Percentiles rank a stretch among this genome's conserved stretches.
Conservation (phyloP, 2,888 invertebrate species). For the Eledona agricola region DNA sequence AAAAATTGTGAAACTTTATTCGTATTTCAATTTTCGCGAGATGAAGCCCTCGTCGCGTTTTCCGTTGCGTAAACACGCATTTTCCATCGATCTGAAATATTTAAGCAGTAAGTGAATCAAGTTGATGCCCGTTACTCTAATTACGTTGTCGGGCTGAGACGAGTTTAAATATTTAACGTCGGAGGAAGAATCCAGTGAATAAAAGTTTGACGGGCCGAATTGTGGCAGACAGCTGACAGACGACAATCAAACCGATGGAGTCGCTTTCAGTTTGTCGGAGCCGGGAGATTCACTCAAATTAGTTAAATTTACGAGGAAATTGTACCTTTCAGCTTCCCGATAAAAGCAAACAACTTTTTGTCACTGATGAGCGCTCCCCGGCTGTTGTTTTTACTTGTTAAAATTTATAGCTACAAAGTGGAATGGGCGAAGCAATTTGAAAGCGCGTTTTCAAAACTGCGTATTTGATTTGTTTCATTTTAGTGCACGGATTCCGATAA, state of each 20-base stretch:
- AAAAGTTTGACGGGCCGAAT: constrained; percentile 29
- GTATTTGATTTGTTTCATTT: too few relatives aligned
- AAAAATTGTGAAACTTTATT: too few relatives aligned
- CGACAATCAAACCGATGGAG: constrained; percentile 24
- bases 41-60: neutral
- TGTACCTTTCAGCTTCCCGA: too few relatives aligned
- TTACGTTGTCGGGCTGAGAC: constrained; percentile 35
- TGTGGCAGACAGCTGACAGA: constrained; percentile 29
- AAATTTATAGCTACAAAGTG: too few relatives aligned
- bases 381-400: too few relatives aligned
- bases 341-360: too few relatives aligned
- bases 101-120: constrained; percentile 33
- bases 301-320: too few relatives aligned
- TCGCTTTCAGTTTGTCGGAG: constrained; percentile 30
- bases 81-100: constrained; percentile 31
- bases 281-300: constrained; percentile 24
- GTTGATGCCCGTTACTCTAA: constrained; percentile 33
- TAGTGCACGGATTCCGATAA: too few relatives aligned
- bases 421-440: too few relatives aligned
- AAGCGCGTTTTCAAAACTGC: too few relatives aligned
- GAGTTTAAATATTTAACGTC: constrained; percentile 31
- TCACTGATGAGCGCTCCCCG: too few relatives aligned
- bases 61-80: constrained; percentile 15
- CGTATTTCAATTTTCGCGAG: too few relatives aligned
- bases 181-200: constrained; percentile 25